phyloP scores from a whole-genome alignment of 2,113 vertebrate species.

The Gymnocephalus cernua region DNA sequence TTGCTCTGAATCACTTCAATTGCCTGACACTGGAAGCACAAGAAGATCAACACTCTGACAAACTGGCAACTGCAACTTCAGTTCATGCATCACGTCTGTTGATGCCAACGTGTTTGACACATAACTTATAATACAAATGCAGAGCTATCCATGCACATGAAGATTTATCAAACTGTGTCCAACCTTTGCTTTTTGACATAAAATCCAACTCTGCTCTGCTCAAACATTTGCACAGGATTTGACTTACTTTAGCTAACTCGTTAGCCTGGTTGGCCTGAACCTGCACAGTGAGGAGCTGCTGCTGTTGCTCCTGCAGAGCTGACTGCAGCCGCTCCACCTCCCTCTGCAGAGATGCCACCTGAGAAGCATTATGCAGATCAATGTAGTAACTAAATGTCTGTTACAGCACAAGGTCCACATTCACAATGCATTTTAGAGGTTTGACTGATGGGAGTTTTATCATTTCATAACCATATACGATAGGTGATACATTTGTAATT shows the following conservation, averaged over 20 bases:
- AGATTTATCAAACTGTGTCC: neutral
- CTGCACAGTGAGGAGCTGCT: slow-evolving; percentile 48
- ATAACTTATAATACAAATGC: neutral
- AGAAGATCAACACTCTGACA: neutral
- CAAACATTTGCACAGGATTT: neutral
- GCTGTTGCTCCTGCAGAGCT: slow-evolving; percentile 53
- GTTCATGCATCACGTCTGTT: neutral
- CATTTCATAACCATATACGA: too few relatives aligned
- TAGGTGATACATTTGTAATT: too few relatives aligned
- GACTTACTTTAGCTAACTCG: slow-evolving; percentile 47
- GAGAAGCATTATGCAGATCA: neutral
- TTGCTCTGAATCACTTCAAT: slow-evolving; percentile 70
- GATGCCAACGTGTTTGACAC: neutral
- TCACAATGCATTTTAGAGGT: neutral
- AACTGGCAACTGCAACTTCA: neutral
- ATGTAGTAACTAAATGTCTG: neutral
- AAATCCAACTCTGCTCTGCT: neutral
- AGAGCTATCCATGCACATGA: neutral
- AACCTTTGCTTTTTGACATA: neutral
- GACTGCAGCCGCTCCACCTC: slow-evolving; percentile 51
- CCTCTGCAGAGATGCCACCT: slow-evolving; percentile 54
- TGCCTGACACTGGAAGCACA: slow-evolving; percentile 58
- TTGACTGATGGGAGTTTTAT: neutral
- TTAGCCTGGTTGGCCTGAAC: slow-evolving; percentile 33
- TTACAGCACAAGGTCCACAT: neutral